Evolutionary conservation across 2,797 vertebrate species (phyloP), one percentile per base, ranked within the genome.

Genomic region (Zalophus californianus): DNA sequence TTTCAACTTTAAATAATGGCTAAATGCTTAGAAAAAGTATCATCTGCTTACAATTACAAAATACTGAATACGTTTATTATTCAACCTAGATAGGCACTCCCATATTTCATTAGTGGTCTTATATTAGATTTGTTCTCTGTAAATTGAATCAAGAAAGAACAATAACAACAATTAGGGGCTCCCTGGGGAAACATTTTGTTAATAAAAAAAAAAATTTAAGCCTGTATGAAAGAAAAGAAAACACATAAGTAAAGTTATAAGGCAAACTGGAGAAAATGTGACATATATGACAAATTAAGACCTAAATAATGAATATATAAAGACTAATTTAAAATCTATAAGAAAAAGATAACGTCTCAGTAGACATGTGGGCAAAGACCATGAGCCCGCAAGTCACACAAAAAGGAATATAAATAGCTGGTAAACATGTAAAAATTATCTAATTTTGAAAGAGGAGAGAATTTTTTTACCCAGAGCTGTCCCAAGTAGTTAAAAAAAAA

Each of bases 311-410:
- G n/a, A 80, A 64, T 56, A 56, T 29, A 25, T 58, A 91, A 73
- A 90, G 10, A 96, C 32, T 78, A 35, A 38, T 84, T 87, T 96
- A 18, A 94, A 95, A 94, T 78, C 16, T 82, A 13, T 62, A 86
- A 35, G 48, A 68, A 91, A 77, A 82, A 86, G 20, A 68, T 70
- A 85, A 35, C 72, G 60, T 50, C 20, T 75, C 44, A 50, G 23
- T 20, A 92, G 25, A 94, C 95, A 70, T 64, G 7, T 38, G 58
- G 29, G 29, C 35, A 95, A 95, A 87, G 14, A 0, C 16, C 60
- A 89, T 32, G 6, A 83, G 25, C 7, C 62, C 6, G 4, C 29
- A 97, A 77, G 52, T 66, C 6, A 72, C 13, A 79, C 72, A 78
- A 32, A 20, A 90, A 91, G 88, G 20, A 91, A 79, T 48, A 50